Evolutionary conservation across 2,797 vertebrate species (phyloP), one percentile per base, ranked within the genome.

Genomic region (Discoglossus pictus): DNA sequence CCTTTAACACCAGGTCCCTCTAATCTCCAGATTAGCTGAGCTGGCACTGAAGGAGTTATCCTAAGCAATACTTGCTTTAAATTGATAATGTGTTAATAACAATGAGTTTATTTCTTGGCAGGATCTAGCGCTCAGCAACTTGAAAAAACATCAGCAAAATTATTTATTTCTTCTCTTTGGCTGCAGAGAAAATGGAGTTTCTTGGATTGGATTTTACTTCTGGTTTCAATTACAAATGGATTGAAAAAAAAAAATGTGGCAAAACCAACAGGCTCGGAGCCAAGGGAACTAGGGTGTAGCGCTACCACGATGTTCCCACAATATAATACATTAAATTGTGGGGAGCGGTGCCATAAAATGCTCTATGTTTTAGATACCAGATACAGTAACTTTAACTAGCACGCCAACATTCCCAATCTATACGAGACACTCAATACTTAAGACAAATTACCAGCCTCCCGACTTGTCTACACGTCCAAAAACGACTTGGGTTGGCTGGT

Each of bases 171-270:
- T 61, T 69, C 80, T 84, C 79, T 79, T 74, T 79, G 72, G 75
- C 4, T 80, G 76, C 74, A 80, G 75, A 80, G 80, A 86, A 87
- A 87, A 84, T 75, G 76, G 82, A 80, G 73, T 80, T 84, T 84
- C 73, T 83, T 86, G 85, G 82, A 83, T 79, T 65, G 11, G 55
- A 78, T 81, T 63, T 76, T 78, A 74, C 76, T 84, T 89, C 83
- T 88, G 85, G 83, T 87, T 87, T 87, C 83, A 86, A 88, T 89
- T 89, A 86, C 84, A 86, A 76, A 74, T 73, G 12, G 44, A 62
- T 21, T 70, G 75, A 68, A 70, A 80, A 82, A 79, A 82, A 78
- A 83, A 74, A 73, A 76, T 75, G 23, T 61, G 71, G 73, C 73
- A 79, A 61, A 65, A 77, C 75, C 76, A 83, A 79, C 62, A 75